phyloP scores from a whole-genome alignment of 2,797 vertebrate species.

The Pseudomugil tenellus region DNA sequence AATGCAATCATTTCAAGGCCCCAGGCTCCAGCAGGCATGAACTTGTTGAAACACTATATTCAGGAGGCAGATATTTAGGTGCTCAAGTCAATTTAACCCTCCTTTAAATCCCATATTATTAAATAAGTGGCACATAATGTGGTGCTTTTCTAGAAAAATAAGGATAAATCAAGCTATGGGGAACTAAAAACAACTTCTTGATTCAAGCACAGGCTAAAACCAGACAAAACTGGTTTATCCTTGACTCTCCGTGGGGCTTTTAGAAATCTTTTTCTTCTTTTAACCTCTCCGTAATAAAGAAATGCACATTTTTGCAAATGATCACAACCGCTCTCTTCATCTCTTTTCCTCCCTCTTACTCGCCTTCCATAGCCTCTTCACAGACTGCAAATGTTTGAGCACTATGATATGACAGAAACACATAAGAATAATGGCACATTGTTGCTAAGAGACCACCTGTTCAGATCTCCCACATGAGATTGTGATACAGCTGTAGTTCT shows the following conservation, averaged over 20 bases:
- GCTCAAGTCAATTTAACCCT: constrained; percentile 67
- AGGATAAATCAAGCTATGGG: constrained; percentile 48
- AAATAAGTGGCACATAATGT: constrained; percentile 44
- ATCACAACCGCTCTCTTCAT: constrained; percentile 16
- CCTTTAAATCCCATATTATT: constrained; percentile 53
- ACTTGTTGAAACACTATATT: constrained; percentile 73
- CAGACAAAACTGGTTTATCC: constrained; percentile 26
- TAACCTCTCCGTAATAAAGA: constrained; percentile 32
- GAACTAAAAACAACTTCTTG: constrained; percentile 22
- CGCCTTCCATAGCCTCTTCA: constrained; percentile 41
- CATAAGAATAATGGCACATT: constrained; percentile 78
- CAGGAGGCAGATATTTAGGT: constrained; percentile 58
- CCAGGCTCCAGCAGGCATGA: constrained; percentile 60
- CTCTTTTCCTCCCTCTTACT: constrained; percentile 36
- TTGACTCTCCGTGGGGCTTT: constrained; percentile 26
- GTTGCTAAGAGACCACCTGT: constrained; percentile 87
- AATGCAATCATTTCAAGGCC: constrained; percentile 73
- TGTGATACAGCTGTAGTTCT: constrained; percentile 60
- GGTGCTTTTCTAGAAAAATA: constrained; percentile 33
- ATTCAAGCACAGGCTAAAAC: constrained; percentile 5
- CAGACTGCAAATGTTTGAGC: constrained; percentile 57
- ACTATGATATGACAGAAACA: constrained; percentile 77
- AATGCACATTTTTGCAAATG: constrained; percentile 10
- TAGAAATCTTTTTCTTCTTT: constrained; percentile 27
- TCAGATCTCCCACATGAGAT: constrained; percentile 76